Conservation (phyloP, 2,113 vertebrate species). For the Trichechus manatus region DNA sequence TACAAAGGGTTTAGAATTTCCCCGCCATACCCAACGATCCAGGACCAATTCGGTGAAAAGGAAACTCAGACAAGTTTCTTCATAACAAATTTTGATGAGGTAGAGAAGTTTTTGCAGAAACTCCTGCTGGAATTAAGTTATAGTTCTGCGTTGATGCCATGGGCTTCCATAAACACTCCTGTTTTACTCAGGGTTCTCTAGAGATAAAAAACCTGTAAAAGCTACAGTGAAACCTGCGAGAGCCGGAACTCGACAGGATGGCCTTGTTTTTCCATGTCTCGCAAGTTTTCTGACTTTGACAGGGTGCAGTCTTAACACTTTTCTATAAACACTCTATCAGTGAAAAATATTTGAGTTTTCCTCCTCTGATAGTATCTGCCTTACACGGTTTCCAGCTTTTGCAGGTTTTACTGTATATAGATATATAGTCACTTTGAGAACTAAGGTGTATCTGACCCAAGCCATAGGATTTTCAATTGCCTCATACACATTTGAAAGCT, state of each 20-base stretch:
- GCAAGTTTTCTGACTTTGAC: not conserved
- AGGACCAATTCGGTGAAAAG: not conserved
- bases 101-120: constrained; percentile 7
- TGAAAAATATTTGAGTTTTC: not conserved
- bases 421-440: no score
- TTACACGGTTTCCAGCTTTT: not conserved
- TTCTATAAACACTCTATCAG: not conserved
- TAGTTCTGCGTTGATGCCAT: not conserved
- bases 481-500: no score
- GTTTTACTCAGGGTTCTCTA: not conserved
- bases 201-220: not conserved
- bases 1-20: not conserved
- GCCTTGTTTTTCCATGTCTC: not conserved
- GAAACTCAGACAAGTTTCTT: not conserved
- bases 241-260: not conserved
- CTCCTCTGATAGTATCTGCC: not conserved
- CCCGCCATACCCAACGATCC: not conserved
- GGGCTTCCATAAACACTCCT: not conserved
- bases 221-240: not conserved
- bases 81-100: not conserved
- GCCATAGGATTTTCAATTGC: no score
- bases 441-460: no score
- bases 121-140: not conserved
- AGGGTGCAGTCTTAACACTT: not conserved
- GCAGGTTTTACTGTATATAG: no score